Evolutionary conservation across 2,797 vertebrate species (phyloP).

Genomic region (Anguilla megastoma): DNA sequence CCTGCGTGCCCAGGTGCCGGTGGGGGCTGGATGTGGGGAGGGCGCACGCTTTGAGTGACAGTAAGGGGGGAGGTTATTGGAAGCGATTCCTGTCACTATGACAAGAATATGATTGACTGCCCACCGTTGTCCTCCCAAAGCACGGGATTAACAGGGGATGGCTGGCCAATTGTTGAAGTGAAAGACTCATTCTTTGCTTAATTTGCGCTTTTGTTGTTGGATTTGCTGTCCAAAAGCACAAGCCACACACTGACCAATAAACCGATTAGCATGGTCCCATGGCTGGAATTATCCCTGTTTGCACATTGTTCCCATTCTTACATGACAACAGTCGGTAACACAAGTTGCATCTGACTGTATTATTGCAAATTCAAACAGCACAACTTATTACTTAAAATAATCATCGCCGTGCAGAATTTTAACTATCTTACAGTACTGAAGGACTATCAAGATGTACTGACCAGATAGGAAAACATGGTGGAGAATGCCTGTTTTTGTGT

Average conservation of each 20-base stretch:
- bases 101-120: slow-evolving; percentile 71
- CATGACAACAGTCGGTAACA: not conserved
- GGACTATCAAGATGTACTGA: slow-evolving; percentile 13
- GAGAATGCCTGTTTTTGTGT: slow-evolving; percentile 22
- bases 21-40: slow-evolving; percentile 48
- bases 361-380: not conserved
- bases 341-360: not conserved
- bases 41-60: slow-evolving; percentile 57
- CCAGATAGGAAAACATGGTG: slow-evolving; percentile 13
- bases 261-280: not conserved
- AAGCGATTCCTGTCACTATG: slow-evolving; percentile 72
- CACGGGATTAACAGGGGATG: slow-evolving; percentile 61
- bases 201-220: slow-evolving; percentile 74
- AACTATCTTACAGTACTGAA: not conserved
- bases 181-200: slow-evolving; percentile 68
- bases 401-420: not conserved
- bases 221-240: slow-evolving; percentile 23
- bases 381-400: not conserved
- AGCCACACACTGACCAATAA: slow-evolving; percentile 8
- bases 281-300: not conserved
- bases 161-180: slow-evolving; percentile 67
- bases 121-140: slow-evolving; percentile 59
- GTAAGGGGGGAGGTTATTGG: slow-evolving; percentile 65
- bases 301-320: slow-evolving; percentile 13
- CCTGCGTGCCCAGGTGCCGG: not conserved